Percentiles rank a stretch among this genome's conserved stretches.
phyloP scores from a whole-genome alignment of 2,113 vertebrate species.

The Aspidoscelis tigris region DNA sequence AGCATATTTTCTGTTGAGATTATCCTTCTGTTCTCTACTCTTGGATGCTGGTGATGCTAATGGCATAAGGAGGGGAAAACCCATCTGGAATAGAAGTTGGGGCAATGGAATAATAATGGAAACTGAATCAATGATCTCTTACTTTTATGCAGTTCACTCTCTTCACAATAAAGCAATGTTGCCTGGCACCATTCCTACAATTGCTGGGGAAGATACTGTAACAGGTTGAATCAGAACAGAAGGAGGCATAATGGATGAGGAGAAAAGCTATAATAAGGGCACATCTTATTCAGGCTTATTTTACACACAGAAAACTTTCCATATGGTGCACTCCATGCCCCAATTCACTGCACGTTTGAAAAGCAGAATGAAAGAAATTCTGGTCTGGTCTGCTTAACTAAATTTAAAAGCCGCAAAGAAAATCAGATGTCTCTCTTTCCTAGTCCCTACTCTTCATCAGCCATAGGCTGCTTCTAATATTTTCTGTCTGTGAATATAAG shows the following conservation, averaged over 20 bases:
- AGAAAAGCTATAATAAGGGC: conserved; percentile 4
- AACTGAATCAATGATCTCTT: conserved; percentile 2
- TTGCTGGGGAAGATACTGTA: background rate
- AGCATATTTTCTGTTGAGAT: background rate
- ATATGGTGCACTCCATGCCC: background rate
- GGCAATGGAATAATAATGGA: background rate
- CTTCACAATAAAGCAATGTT: background rate
- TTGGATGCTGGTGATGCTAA: background rate
- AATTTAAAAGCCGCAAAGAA: background rate
- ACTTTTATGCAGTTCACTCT: background rate
- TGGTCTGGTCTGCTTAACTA: background rate
- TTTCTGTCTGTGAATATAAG: background rate
- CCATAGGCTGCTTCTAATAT: background rate
- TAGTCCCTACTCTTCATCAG: background rate
- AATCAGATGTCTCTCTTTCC: background rate
- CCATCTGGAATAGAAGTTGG: background rate
- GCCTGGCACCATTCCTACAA: background rate
- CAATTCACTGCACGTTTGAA: background rate
- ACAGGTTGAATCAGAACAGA: conserved; percentile 3
- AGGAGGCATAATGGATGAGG: conserved; percentile 1
- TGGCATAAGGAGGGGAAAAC: background rate
- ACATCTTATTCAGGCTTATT: conserved; percentile 1
- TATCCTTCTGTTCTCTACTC: background rate
- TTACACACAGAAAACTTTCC: background rate
- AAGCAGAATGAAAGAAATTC: background rate